phyloP scores from a whole-genome alignment of 2,797 vertebrate species.

The Tinamus major region DNA sequence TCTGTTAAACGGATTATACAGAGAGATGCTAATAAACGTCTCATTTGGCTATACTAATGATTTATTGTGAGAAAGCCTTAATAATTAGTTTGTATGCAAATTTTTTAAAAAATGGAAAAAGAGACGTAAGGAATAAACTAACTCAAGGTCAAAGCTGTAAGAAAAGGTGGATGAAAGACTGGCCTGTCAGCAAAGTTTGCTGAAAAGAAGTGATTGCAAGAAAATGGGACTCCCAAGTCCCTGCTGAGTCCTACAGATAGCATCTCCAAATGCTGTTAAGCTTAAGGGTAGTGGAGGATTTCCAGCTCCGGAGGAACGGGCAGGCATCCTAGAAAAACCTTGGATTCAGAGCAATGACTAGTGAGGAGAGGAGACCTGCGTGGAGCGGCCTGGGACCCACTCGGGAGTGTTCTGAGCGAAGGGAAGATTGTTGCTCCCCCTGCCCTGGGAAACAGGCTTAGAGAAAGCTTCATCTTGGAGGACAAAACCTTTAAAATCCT shows the following conservation, averaged over 20 bases:
- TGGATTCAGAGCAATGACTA: constrained; percentile 26
- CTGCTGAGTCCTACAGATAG: constrained; percentile 36
- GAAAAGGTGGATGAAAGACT: neutral
- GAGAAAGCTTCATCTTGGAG: neutral
- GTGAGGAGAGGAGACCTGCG: neutral
- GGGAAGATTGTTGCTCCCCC: neutral
- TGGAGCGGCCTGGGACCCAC: neutral
- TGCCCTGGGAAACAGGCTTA: neutral
- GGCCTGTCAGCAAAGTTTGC: constrained; percentile 32
- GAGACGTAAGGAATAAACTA: constrained; percentile 24
- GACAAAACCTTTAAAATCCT: neutral
- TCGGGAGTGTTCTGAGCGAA: neutral
- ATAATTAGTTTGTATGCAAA: constrained; percentile 6
- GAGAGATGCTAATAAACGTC: constrained; percentile 11
- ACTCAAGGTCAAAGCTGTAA: constrained; percentile 46
- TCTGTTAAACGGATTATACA: constrained; percentile 50
- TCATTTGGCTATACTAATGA: constrained; percentile 39
- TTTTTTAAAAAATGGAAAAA: neutral
- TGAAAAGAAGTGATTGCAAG: constrained; percentile 42
- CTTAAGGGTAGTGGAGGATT: constrained; percentile 54
- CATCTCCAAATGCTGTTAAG: constrained; percentile 55
- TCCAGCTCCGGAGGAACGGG: constrained; percentile 48
- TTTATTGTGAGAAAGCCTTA: constrained; percentile 28
- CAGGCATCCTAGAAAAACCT: neutral
- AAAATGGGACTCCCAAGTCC: constrained; percentile 57